Base-by-base conservation (phyloP, 1,140 invertebrate genomes). In the Trypoxylus dichotomus region DNA sequence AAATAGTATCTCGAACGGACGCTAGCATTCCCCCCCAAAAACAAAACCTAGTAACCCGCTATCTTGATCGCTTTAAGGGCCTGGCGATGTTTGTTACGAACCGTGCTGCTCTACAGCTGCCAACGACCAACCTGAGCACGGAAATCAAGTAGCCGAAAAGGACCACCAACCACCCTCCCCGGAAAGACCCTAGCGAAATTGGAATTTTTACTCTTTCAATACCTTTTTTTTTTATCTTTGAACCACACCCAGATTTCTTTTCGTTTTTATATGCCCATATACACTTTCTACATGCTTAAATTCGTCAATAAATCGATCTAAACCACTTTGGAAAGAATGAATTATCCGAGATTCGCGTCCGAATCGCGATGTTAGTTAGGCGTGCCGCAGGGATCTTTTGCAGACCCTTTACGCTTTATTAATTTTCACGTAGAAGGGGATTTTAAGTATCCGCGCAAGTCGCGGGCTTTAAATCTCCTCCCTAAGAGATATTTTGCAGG, bases 401-500 rank as follows among this genome's bases (percentile, higher is more conserved):
- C 15, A 15, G 19, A 19, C 7, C 47, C 11, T n/a, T 3, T 43
- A 7, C 32, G 5, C 15, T 5, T 58, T 58, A 5, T 58, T 68
- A 21, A 7, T 68, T 27, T 68, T 10, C 27, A 10, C 25, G 6
- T 10, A 58, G 21, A 19, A 58, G 3, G 13, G 1, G 47, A 58
- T 58, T 21, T 21, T 58, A n/a, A n/a, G n/a, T n/a, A n/a, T 58
- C 3, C 13, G 5, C 47, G 47, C 13, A 13, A 11, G 21, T 58
- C 13, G 15, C 15, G 15, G 5, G 21, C 15, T 8, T 21, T 58
- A 24, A 19, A 24, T 71, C 41, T 74, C 10, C 32, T 76, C 41
- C n/a, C 58, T 60, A 79, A 80, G 47, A 6, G 47, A 19, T 15
- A 19, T 19, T 54, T 54, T 54, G 85, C 83, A 90, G 92, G 90